phyloP scores from a whole-genome alignment of 2,888 invertebrate genomes.

The Archips crataeganus region DNA sequence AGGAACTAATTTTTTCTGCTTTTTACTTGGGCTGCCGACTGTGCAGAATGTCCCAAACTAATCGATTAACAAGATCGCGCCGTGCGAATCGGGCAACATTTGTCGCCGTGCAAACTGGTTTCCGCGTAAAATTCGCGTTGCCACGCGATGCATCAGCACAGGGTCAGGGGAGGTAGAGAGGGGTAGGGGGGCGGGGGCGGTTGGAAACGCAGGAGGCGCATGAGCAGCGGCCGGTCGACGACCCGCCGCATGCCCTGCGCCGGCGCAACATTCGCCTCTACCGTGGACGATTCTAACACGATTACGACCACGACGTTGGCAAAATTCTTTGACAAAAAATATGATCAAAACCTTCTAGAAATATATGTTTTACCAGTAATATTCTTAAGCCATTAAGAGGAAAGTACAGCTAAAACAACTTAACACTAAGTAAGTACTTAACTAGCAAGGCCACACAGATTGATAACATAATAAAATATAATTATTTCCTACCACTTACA shows the following conservation, averaged over 20 bases:
- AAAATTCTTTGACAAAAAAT: slow-evolving; percentile 46
- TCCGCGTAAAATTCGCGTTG: slow-evolving; percentile 83
- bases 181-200: slow-evolving; percentile 64
- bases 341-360: neutral
- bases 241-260: slow-evolving; percentile 82
- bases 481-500: slow-evolving; percentile 41
- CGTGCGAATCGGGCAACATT: slow-evolving; percentile 63
- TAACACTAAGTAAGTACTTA: slow-evolving; percentile 5
- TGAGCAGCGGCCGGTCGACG: slow-evolving; percentile 82
- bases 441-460: slow-evolving; percentile 28
- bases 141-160: slow-evolving; percentile 80
- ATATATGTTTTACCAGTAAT: neutral
- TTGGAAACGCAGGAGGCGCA: slow-evolving; percentile 81
- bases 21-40: slow-evolving; percentile 19
- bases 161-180: slow-evolving; percentile 72
- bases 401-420: neutral
- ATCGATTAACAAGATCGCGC: slow-evolving; percentile 57
- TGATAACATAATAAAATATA: slow-evolving; percentile 30
- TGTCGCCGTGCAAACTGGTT: slow-evolving; percentile 80
- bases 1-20: neutral
- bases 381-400: neutral
- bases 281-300: slow-evolving; percentile 71
- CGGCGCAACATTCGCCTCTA: slow-evolving; percentile 76
- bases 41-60: slow-evolving; percentile 36
- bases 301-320: slow-evolving; percentile 69